Conservation (phyloP, 2,113 vertebrate species). For the Anser brachyrhynchus region DNA sequence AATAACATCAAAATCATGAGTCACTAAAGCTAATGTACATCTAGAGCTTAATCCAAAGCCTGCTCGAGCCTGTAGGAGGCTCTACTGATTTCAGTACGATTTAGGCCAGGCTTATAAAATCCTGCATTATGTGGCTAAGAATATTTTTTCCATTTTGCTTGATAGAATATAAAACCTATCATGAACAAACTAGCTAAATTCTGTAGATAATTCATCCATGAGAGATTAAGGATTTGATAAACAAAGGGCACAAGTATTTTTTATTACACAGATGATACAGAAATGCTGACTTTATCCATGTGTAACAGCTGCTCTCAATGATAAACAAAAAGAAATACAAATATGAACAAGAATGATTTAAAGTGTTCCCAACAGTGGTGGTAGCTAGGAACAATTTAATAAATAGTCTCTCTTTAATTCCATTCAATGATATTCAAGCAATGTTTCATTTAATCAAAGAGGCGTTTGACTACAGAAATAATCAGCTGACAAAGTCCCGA, state of each 20-base stretch:
- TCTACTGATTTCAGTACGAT: background rate
- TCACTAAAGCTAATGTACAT: background rate
- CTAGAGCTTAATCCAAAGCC: background rate
- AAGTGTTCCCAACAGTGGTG: background rate
- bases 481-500: slow-evolving; percentile 15
- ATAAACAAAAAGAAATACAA: background rate
- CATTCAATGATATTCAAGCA: background rate
- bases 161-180: background rate
- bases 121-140: background rate
- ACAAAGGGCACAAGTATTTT: background rate
- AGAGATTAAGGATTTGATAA: background rate
- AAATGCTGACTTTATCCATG: background rate
- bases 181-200: background rate
- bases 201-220: background rate
- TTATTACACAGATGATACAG: background rate
- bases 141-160: background rate
- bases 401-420: slow-evolving; percentile 31
- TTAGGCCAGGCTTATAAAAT: background rate
- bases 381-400: slow-evolving; percentile 24
- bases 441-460: slow-evolving; percentile 37
- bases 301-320: background rate
- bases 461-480: slow-evolving; percentile 37
- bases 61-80: background rate
- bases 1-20: background rate
- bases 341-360: background rate